Evolutionary conservation across 2,888 invertebrate species (phyloP), one percentile per base, ranked within the genome.

Genomic region (Homarus gammarus): DNA sequence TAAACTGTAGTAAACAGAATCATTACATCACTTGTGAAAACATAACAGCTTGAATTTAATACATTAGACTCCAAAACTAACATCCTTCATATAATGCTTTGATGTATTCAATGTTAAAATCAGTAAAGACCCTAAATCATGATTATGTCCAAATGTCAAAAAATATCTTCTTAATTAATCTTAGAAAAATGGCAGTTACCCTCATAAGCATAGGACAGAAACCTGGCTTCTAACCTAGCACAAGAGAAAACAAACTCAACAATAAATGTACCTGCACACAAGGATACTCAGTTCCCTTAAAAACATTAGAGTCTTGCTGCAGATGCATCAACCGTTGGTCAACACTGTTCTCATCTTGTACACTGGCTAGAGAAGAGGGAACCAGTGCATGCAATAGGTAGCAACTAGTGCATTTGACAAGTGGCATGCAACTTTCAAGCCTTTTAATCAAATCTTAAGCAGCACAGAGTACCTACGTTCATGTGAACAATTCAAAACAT

Each of bases 381-480:
- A 73, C 18, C 36, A 2, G 22, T 73, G 12, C 73, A 73, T 73
- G 73, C 38, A 36, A 73, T 8, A 73, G 36, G 73, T 15, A 73
- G 73, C 73, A 73, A 8, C 56, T 79, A 79, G 10, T 56, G 78
- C 78, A 79, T 31, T 56, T 79, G 8, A 79, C 10, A 15, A 56
- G 31, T 33, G 51, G 27, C 78, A 79, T 79, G 78, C 78, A 40
- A 27, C 33, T 22, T 27, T 56, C 56, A 56, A 79, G 51, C 36
- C 51, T n/a, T n/a, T 49, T 56, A 56, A 56, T 56, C 18, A 56
- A 3, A 6, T 27, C 64, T 64, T 56, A n/a, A 79, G 56, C 78
- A 33, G 73, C 51, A 78, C 49, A 79, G n/a, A 49, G 64, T 85
- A 85, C 40, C 78, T 86, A 78, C 68, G 86, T 68, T 78, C 68